Conservation (phyloP, 2,888 invertebrate genomes). For the Cynaeus angustus region DNA sequence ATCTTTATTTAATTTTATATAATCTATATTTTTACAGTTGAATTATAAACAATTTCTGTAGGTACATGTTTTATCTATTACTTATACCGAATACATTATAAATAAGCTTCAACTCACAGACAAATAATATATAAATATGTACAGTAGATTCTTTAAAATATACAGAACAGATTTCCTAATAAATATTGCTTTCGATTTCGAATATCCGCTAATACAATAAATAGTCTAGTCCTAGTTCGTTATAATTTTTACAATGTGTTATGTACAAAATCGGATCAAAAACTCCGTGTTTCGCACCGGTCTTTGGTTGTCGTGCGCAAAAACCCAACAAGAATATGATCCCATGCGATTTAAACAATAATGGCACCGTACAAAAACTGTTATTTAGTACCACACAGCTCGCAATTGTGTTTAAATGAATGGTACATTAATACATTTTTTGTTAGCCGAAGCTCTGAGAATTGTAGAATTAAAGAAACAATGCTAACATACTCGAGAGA, state of each 20-base stretch:
- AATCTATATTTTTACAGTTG: conserved; percentile 57
- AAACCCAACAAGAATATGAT: conserved; percentile 45
- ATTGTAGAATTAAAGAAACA: conserved; percentile 67
- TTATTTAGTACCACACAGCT: conserved; percentile 64
- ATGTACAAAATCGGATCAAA: conserved; percentile 41
- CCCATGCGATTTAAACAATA: conserved; percentile 56
- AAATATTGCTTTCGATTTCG: conserved; percentile 62
- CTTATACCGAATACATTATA: conserved; percentile 42
- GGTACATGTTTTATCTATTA: conserved; percentile 52
- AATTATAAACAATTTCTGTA: conserved; percentile 54
- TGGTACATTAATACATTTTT: conserved; percentile 68
- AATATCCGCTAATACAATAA: conserved; percentile 56
- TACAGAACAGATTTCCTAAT: conserved; percentile 53
- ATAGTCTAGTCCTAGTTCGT: conserved; percentile 53
- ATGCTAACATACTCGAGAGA: conserved; percentile 63
- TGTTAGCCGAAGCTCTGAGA: conserved; percentile 64
- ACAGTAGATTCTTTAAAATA: conserved; percentile 54
- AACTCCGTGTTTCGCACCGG: conserved; percentile 21
- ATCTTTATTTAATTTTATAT: conserved; percentile 51
- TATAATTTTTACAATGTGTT: conserved; percentile 36
- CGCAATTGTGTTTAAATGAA: conserved; percentile 69
- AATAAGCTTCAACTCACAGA: conserved; percentile 51
- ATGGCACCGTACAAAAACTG: conserved; percentile 57
- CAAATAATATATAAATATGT: conserved; percentile 59
- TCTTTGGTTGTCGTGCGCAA: conserved; percentile 32